Base-by-base conservation (phyloP, 2,797 vertebrate species). In the Tenualosa thibaudeaui region DNA sequence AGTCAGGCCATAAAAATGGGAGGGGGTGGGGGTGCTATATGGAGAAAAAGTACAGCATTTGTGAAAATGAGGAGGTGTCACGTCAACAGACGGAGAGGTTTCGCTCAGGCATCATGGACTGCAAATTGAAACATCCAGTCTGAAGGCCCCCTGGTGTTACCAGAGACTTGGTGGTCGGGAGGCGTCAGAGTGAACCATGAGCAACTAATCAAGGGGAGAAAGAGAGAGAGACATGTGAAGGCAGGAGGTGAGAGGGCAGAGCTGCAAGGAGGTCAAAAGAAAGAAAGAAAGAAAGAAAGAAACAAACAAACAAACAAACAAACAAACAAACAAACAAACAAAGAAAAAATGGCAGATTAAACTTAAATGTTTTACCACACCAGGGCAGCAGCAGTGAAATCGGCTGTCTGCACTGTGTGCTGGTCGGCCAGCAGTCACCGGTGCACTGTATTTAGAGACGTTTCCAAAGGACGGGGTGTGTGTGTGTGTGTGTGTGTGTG, bases 111-210 rank as follows among this genome's bases (percentile, higher is more conserved):
- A 60, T 82, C 81, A 81, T 49, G 19, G 83, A 81, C 81, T 75
- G 37, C 83, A 89, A 87, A 89, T 87, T 88, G 89, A 88, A 89
- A 90, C 81, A 84, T 85, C 83, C 81, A 46, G 54, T n/a, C 53
- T 84, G 87, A 84, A 84, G 71, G 54, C 54, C 81, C 68, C 65
- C 15, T 15, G 37, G 71, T 78, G 71, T 43, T 40, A 78, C 71
- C 19, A 78, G 71, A 43, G 68, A 46, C 40, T 0, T 4, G 19
- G 6, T 12, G 15, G 68, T 12, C 37, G 17, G 31, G 58, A 84
- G 86, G 82, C 81, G 10, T 24, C 12, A 5, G 37, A 7, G 15
- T 75, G 68, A 43, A 75, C 68, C 68, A 75, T 75, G 68, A 75
- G 26, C 31, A 13, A 75, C 37, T 75, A 43, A 75, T 75, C 68